phyloP scores from a whole-genome alignment of 2,113 vertebrate genomes.

The Rhizomys pruinosus region DNA sequence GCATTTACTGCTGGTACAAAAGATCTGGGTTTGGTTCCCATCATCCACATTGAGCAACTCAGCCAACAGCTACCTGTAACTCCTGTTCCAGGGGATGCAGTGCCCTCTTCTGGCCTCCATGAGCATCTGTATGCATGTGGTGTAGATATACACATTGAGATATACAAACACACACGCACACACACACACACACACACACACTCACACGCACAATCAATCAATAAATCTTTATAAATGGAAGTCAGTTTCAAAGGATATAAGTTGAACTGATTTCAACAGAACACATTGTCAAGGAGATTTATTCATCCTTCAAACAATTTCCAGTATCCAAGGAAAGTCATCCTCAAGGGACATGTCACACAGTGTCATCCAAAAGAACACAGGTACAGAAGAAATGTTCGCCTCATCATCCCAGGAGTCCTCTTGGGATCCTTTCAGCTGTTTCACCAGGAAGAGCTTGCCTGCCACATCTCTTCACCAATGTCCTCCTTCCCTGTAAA shows the following conservation, averaged over 20 bases:
- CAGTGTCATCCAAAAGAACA: background rate
- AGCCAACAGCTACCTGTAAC: background rate
- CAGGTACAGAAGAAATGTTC: background rate
- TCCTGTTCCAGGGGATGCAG: background rate
- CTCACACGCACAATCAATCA: background rate
- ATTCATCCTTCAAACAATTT: background rate
- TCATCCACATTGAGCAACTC: background rate
- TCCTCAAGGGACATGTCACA: background rate
- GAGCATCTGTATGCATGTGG: background rate
- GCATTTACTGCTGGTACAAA: background rate
- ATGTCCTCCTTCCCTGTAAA: background rate
- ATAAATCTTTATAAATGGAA: background rate
- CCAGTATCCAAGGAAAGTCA: background rate
- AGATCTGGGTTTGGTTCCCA: background rate
- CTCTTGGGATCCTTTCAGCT: background rate
- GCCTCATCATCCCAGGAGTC: accelerated
- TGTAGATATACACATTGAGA: background rate
- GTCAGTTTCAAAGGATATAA: background rate
- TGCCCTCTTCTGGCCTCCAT: background rate
- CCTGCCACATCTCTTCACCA: background rate
- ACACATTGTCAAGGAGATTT: background rate
- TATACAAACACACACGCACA: background rate
- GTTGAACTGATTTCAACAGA: background rate
- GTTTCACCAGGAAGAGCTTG: background rate
- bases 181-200: background rate